Percentiles rank a stretch among this genome's conserved stretches.
Conservation (phyloP, 2,113 vertebrate genomes). For the Hippopotamus amphibius region DNA sequence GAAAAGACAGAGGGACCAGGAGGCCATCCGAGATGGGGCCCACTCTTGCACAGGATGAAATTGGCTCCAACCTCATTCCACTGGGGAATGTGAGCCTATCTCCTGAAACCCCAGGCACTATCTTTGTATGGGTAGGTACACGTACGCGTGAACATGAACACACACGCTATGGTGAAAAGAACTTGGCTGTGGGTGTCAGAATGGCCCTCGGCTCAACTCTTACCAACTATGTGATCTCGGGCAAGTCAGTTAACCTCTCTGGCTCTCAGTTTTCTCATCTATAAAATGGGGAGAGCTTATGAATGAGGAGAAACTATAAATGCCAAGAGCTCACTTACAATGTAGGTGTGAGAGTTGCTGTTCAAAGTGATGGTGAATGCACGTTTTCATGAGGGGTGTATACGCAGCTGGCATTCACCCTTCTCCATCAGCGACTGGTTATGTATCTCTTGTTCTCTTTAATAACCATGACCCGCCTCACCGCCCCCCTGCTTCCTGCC, state of each 20-base stretch:
- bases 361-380: background rate
- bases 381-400: background rate
- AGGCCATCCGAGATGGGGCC: background rate
- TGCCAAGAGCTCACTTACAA: background rate
- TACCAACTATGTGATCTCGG: background rate
- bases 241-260: background rate
- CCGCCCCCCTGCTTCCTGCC: background rate
- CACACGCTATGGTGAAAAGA: background rate
- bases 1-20: background rate
- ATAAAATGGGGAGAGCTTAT: background rate
- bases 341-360: background rate
- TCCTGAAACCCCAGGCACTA: background rate
- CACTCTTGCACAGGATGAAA: background rate
- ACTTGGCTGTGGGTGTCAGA: background rate
- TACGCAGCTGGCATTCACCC: background rate
- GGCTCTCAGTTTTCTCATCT: slow-evolving; percentile 38
- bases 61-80: background rate
- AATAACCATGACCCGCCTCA: slow-evolving; percentile 34
- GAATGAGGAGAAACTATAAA: background rate
- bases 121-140: background rate
- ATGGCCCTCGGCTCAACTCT: background rate
- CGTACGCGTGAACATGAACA: accelerated
- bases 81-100: background rate
- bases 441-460: slow-evolving; percentile 15
- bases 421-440: background rate